Conservation (phyloP, 2,888 invertebrate species). For the Lasioglossum marginatum region DNA sequence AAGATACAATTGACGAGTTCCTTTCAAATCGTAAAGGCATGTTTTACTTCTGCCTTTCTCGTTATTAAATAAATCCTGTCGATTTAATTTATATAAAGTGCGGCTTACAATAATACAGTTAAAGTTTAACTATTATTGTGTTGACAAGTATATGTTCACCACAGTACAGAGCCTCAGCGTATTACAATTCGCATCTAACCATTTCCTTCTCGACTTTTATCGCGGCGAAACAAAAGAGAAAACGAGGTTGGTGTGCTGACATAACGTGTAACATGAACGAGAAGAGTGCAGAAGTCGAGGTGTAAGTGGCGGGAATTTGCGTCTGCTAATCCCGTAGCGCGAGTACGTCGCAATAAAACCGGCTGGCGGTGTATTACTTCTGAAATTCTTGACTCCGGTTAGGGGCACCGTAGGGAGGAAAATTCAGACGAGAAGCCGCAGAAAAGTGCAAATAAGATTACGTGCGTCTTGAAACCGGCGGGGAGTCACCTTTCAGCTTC, state of each 20-base stretch:
- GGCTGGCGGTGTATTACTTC: conserved; percentile 17
- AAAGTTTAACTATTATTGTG: too few relatives aligned
- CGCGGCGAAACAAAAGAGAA: background rate
- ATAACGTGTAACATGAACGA: background rate
- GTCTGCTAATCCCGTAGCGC: conserved; percentile 34
- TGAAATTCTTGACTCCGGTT: conserved; percentile 40
- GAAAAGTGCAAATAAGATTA: conserved; percentile 77
- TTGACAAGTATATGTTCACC: background rate
- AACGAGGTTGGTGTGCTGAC: background rate
- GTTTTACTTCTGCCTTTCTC: too few relatives aligned
- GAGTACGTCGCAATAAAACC: conserved; percentile 43
- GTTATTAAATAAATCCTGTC: too few relatives aligned
- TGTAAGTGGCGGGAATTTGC: conserved; percentile 41
- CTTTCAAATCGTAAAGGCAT: too few relatives aligned
- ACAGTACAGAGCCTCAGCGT: background rate
- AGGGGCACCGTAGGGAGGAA: conserved; percentile 18
- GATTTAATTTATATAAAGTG: too few relatives aligned
- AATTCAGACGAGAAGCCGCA: conserved; percentile 63
- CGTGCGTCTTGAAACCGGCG: conserved; percentile 57
- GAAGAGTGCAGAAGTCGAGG: background rate
- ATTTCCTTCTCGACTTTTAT: background rate
- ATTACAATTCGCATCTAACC: background rate
- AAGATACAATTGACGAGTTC: too few relatives aligned
- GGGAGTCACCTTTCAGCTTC: conserved; percentile 68
- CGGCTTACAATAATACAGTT: too few relatives aligned